These are phyloP conservation scores for Coleophora flavipennella DNA, from an alignment of 2,888 invertebrate genomes.

Conservation along the genomic window DNA sequence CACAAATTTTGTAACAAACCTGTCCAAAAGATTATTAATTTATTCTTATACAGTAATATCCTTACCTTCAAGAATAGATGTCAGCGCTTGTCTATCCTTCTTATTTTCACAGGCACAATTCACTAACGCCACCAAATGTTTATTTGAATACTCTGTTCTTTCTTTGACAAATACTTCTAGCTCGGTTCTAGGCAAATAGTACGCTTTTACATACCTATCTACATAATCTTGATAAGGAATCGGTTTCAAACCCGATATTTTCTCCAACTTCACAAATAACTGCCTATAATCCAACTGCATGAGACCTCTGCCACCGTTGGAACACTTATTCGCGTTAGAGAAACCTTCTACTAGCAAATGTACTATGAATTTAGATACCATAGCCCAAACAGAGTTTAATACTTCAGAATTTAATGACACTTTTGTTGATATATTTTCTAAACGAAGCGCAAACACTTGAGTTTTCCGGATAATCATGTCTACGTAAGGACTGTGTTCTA, in stretches of 20 bases:
- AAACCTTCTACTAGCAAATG: slow-evolving; percentile 95
- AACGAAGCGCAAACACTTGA: slow-evolving; percentile 83
- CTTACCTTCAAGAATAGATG: slow-evolving; percentile 78
- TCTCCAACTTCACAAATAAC: slow-evolving; percentile 90
- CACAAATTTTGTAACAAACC: too few relatives aligned
- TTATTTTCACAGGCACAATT: slow-evolving; percentile 91
- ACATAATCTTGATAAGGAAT: slow-evolving; percentile 92
- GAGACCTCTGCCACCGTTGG: slow-evolving; percentile 94
- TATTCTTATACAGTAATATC: slow-evolving; percentile 25
- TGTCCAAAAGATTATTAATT: not conserved
- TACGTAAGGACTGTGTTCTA: slow-evolving; percentile 92
- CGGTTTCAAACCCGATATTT: slow-evolving; percentile 86
- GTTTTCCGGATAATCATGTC: slow-evolving; percentile 82
- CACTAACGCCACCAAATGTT: slow-evolving; percentile 88
- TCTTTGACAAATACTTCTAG: slow-evolving; percentile 92
- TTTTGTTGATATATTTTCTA: slow-evolving; percentile 80
- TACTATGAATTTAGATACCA: slow-evolving; percentile 87
- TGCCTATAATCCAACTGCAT: slow-evolving; percentile 99
- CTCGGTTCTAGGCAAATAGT: slow-evolving; percentile 90
- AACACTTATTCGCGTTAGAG: slow-evolving; percentile 92
- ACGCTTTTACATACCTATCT: slow-evolving; percentile 96
- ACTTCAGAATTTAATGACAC: slow-evolving; percentile 82
- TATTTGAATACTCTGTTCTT: slow-evolving; percentile 89
- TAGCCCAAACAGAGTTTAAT: slow-evolving; percentile 85
- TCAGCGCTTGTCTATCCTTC: slow-evolving; percentile 85